phyloP scores from a whole-genome alignment of 2,113 vertebrate species.

The Rousettus leschenaultii region DNA sequence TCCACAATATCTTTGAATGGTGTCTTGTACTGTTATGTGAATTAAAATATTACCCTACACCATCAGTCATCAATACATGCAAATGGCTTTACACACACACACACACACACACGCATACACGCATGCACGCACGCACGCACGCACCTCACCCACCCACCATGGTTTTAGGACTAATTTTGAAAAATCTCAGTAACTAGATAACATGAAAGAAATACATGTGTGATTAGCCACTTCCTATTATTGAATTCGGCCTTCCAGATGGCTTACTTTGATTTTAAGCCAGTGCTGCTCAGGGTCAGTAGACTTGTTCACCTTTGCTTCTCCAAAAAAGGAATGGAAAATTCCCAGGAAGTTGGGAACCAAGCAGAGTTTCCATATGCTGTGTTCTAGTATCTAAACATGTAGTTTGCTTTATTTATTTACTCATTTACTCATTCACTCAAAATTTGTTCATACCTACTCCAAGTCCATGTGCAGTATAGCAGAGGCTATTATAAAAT shows the following conservation, averaged over 20 bases:
- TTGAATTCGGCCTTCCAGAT: constrained; percentile 63
- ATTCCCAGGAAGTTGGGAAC: constrained; percentile 62
- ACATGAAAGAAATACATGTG: constrained; percentile 42
- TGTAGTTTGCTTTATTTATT: constrained; percentile 1
- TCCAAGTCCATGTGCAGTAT: neutral
- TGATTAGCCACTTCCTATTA: constrained; percentile 56
- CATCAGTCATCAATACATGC: neutral
- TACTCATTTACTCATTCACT: constrained; percentile 22
- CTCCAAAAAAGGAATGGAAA: constrained; percentile 71
- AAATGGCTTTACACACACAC: neutral
- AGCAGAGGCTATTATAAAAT: neutral
- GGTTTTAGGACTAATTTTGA: neutral
- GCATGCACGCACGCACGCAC: neutral
- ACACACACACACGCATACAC: neutral
- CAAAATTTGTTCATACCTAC: neutral
- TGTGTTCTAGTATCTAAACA: constrained; percentile 21
- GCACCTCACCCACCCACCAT: neutral
- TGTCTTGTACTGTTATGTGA: neutral
- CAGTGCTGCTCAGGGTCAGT: constrained; percentile 69
- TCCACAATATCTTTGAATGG: neutral
- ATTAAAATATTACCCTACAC: neutral
- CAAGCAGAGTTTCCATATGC: constrained; percentile 71
- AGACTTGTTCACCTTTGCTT: constrained; percentile 65
- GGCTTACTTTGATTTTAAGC: constrained; percentile 69
- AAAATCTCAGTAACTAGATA: constrained; percentile 17